Base-by-base conservation (phyloP, 2,797 vertebrate genomes). In the Pseudotriccus pelzelni region DNA sequence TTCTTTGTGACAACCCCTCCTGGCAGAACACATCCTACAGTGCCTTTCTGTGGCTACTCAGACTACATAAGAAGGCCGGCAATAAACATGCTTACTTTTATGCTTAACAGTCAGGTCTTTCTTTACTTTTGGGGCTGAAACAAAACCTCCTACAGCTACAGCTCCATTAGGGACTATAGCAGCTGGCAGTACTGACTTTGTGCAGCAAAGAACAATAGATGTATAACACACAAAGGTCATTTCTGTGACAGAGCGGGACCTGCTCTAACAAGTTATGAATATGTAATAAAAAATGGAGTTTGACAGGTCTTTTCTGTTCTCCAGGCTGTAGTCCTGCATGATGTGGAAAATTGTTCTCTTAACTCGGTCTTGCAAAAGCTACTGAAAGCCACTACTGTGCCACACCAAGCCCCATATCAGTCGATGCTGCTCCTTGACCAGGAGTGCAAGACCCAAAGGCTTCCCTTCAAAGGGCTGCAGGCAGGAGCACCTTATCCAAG, bases 191-290 rank as follows among this genome's bases (percentile, higher is more conserved):
- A 34, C 50, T 86, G 82, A 70, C 74, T 90, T 44, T 49, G 49
- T 69, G 67, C 63, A 84, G 67, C 66, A 46, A 75, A 92, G 79
- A 87, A 80, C 81, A 91, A 80, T 84, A 87, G n/a, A 76, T 82
- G 74, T 69, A n/a, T 14, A 95, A 93, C 79, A 95, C 62, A 72
- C 47, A 92, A 82, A 95, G 92, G 94, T 94, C 92, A 84, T 36
- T 70, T 52, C 74, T 73, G 66, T 87, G 82, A 89, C 7, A 3
- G 72, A 96, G 66, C 6, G 11, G 76, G 85, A 92, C 91, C 89
- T 93, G 83, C 47, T 84, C 50, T 88, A 96, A 84, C 91, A 95
- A 91, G 83, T 79, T 82, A 91, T 91, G 83, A 96, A 97, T 96
- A 96, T 93, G 89, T 76, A 96, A 89, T 15, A 84, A 32, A 91